Percentiles rank a stretch among this genome's conserved stretches.
These are phyloP conservation scores for Morphnarchus princeps DNA, from an alignment of 2,113 vertebrate species.

Conservation along the genomic window DNA sequence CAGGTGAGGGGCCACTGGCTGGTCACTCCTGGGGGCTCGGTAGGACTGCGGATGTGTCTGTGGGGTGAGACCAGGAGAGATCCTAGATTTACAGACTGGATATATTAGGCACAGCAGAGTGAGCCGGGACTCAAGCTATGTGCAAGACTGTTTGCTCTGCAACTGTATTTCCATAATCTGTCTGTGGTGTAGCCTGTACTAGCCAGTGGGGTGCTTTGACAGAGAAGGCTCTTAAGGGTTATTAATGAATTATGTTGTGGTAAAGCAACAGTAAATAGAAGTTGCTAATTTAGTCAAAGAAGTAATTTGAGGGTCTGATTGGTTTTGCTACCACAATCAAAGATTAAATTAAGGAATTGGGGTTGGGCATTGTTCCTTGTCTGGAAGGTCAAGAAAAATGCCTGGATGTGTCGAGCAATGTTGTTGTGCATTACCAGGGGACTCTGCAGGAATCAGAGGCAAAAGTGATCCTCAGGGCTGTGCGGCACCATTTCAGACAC, in stretches of 20 bases:
- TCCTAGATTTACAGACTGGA: not conserved
- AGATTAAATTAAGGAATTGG: not conserved
- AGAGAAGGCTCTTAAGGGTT: not conserved
- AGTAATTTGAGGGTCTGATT: not conserved
- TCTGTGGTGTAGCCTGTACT: not conserved
- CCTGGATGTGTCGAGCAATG: not conserved
- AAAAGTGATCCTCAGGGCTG: not conserved
- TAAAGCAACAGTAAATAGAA: not conserved
- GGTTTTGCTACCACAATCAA: not conserved
- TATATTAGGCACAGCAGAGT: rapidly evolving
- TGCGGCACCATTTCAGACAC: not conserved
- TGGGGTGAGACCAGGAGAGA: not conserved
- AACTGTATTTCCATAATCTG: not conserved
- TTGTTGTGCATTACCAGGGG: not conserved
- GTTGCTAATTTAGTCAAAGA: not conserved
- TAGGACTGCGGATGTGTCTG: not conserved
- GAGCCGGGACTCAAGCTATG: not conserved
- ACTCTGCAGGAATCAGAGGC: not conserved
- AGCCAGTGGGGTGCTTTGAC: not conserved
- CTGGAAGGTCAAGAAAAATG: not conserved
- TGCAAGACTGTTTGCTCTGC: not conserved
- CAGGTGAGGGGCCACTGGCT: not conserved
- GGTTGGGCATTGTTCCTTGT: not conserved
- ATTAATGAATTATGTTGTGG: not conserved
- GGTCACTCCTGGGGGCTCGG: rapidly evolving